Percentiles rank a stretch among this genome's conserved stretches.
Conservation (phyloP, 2,888 invertebrate species). For the Tortricodes alternella region DNA sequence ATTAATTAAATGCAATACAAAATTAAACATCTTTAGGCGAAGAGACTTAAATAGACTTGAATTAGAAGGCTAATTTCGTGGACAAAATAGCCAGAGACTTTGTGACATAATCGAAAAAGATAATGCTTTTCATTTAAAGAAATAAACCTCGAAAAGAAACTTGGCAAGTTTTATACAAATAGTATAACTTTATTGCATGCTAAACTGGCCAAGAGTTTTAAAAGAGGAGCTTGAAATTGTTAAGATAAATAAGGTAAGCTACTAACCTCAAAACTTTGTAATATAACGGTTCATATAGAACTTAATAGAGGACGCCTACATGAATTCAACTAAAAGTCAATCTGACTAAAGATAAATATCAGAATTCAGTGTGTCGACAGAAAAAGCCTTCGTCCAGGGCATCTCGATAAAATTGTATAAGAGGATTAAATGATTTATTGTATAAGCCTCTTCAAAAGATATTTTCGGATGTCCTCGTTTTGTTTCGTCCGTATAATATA, state of each 20-base stretch:
- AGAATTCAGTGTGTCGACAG: slow-evolving; percentile 32
- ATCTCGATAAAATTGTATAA: slow-evolving; percentile 79
- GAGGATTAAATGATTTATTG: slow-evolving; percentile 79
- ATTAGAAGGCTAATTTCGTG: neutral
- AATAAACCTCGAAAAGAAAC: neutral
- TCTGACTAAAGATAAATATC: slow-evolving; percentile 29
- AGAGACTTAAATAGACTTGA: neutral
- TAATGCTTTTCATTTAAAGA: neutral
- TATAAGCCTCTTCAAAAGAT: slow-evolving; percentile 73
- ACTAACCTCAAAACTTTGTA: neutral
- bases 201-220: slow-evolving; percentile 22
- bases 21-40: slow-evolving; percentile 1
- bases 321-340: slow-evolving; percentile 5
- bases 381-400: slow-evolving; percentile 54
- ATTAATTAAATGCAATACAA: slow-evolving; percentile 12
- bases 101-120: neutral
- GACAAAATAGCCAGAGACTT: neutral
- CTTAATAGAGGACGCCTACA: slow-evolving; percentile 2
- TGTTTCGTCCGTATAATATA: slow-evolving; percentile 66
- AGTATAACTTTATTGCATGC: slow-evolving; percentile 21
- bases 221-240: slow-evolving; percentile 4
- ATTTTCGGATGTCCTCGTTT: slow-evolving; percentile 71
- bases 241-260: slow-evolving; percentile 5
- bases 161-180: slow-evolving; percentile 18
- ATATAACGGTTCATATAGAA: neutral